Base-by-base conservation (phyloP, 2,888 invertebrate species). In the Drosophila birchii region DNA sequence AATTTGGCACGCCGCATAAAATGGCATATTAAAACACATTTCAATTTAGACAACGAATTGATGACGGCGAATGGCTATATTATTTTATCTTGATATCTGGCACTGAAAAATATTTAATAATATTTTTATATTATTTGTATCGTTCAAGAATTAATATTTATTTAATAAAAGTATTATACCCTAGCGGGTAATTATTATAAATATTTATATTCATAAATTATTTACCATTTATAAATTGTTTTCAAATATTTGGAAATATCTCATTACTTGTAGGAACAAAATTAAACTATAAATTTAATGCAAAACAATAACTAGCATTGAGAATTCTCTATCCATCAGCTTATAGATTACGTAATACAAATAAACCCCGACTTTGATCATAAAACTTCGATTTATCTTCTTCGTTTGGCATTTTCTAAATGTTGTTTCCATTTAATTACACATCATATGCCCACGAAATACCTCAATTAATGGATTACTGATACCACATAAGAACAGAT, bases 21-120 rank as follows among this genome's bases (percentile, higher is more conserved):
- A 77, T 72, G 76, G 80, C 80, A 74, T 73, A 82, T 88, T 88
- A 75, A 83, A 83, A 88, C 64, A 84, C 87, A 84, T 86, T 80
- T 88, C 84, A 88, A 88, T 88, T 84, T 78, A 54, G 68, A 76
- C 83, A 79, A 18, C 62, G 62, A 78, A 73, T 78, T 49, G 56
- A 54, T 43, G 75, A 70, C 53, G 88, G 16, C 51, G 9, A 51
- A 88, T 83, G 81, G 75, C 87, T 84, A 83, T 69, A 84, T 84
- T 88, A 60, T 43, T 36, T 75, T 61, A 18, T 1, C 7, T 70
- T 66, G 67, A 81, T 72, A 73, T 55, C 18, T 11, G 41, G 44
- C 49, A 32, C 18, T 49, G 32, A 3, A 0, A n/a, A 47, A 29
- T 47, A 47, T 29, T 29, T 29, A 11, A 32, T 8, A 18, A 14